Base-by-base conservation (phyloP, 2,113 vertebrate species). In the Helogale parvula region DNA sequence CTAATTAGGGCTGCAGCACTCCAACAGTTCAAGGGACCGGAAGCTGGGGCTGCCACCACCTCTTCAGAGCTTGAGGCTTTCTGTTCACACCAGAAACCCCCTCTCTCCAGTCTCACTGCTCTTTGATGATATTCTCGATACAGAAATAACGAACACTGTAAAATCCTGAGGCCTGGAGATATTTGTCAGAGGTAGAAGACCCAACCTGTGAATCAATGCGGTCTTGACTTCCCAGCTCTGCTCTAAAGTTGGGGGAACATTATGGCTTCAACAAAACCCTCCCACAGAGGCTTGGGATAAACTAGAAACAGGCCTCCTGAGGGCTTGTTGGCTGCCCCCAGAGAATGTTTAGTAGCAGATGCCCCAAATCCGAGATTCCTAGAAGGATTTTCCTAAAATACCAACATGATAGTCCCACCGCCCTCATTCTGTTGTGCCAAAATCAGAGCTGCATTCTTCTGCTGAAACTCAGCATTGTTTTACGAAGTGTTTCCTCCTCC, bases 121-220 rank as follows among this genome's bases (percentile, higher is more conserved):
- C 96, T 95, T 86, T 91, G 94, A 96, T 91, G 91, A 83, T 60
- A n/a, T 17, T 83, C 50, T 80, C 50, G 60, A 31, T 68, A 47
- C 41, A 90, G 86, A 96, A 94, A 95, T 54, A 94, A 79, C 0
- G 25, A 90, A 88, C 1, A 63, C 31, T 82, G 25, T 68, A 79
- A 82, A 63, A n/a, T 33, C 60, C 12, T 2, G 6, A 68, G 63
- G 54, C 29, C 60, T 82, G 35, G 11, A 45, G 93, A 47, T 83
- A 50, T 72, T 2, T n/a, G 10, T 85, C 52, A 54, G 69, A 81
- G 47, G 50, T 4, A 81, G 87, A 80, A 84, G 45, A 94, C 38
- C 57, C 2, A 11, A 29, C 54, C 80, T 87, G n/a, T 85, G 76
- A 95, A 50, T 52, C 85, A 88, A 0, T 16, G 13, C 16, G 74